Evolutionary conservation across 2,113 vertebrate genomes (phyloP), one percentile per base, ranked within the genome.

Genomic region (Neogale vison): DNA sequence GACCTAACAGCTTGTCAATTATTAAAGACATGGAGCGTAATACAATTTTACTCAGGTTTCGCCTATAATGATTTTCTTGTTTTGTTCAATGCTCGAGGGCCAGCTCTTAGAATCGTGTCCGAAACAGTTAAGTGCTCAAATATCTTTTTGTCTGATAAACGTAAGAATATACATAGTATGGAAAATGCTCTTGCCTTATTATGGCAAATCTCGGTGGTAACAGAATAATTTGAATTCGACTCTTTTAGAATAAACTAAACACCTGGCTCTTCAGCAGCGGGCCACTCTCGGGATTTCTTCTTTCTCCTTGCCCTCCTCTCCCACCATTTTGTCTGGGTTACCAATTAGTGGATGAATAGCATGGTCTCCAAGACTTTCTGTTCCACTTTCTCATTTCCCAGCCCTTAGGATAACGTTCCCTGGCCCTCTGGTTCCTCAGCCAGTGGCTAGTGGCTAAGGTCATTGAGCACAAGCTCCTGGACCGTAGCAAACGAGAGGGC

Each of bases 311-410:
- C 7, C 21, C 71, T 94, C 50, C 57, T 45, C 36, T 82, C 65
- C 79, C 93, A 94, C 90, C 93, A 94, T 96, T 71, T 96, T 98
- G 92, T 86, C 96, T 82, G 23, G 14, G 79, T 39, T 45, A 82
- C 63, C 71, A 50, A 84, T 61, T 6, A 82, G 20, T 31, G 45
- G 24, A 24, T 67, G 74, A 20, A 61, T 9, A 14, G n/a, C 92
- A 83, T 50, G 42, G 0, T 87, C 17, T n/a, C 82, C 61, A 88
- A 93, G 52, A 31, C 61, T 77, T 72, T 96, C 57, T 4, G 57
- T 52, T 71, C 29, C n/a, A 17, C 7, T 6, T 65, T 42, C 76
- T 65, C 36, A 50, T 34, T 76, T 74, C 47, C 11, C 1, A 14
- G 23, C 61, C 42, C 76, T 72, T 8, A 36, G 31, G 20, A n/a